These are phyloP conservation scores for Linurgus olivaceus DNA, from an alignment of 2,797 vertebrate genomes.

Conservation along the genomic window DNA sequence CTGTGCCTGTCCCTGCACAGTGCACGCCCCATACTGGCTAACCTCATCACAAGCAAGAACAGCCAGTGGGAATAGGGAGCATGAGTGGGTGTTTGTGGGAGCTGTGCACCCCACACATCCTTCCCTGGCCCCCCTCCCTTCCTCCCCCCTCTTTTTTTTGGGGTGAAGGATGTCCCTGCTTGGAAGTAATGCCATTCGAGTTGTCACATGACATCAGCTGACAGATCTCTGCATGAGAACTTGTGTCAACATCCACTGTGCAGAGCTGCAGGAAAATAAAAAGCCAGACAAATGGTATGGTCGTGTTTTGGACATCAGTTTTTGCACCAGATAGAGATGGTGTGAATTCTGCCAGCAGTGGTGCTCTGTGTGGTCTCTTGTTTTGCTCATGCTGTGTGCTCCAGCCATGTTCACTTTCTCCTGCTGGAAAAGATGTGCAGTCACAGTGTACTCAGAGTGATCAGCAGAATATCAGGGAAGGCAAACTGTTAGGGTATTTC, in stretches of 20 bases:
- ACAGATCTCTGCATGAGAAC: neutral
- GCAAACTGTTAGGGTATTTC: neutral
- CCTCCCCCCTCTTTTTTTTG: rapidly evolving
- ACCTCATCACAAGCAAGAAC: rapidly evolving
- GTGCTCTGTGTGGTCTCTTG: neutral
- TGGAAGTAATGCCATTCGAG: rapidly evolving
- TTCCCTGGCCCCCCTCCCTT: neutral
- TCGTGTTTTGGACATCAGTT: rapidly evolving
- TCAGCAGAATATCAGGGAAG: neutral
- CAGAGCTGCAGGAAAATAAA: neutral
- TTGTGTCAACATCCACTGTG: neutral
- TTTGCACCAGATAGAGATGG: neutral
- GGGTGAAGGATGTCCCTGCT: rapidly evolving
- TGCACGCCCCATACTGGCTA: rapidly evolving
- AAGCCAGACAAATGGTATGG: neutral
- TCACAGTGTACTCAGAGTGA: neutral
- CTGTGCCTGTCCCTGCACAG: rapidly evolving
- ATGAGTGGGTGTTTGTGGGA: neutral
- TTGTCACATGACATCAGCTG: neutral
- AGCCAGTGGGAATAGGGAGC: rapidly evolving
- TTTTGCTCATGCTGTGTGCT: rapidly evolving
- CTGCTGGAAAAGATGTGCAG: neutral
- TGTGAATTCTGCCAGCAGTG: neutral
- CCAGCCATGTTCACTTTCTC: neutral
- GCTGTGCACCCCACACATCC: rapidly evolving